phyloP scores from a whole-genome alignment of 2,797 vertebrate species.

The Coracias cyanogaster region DNA sequence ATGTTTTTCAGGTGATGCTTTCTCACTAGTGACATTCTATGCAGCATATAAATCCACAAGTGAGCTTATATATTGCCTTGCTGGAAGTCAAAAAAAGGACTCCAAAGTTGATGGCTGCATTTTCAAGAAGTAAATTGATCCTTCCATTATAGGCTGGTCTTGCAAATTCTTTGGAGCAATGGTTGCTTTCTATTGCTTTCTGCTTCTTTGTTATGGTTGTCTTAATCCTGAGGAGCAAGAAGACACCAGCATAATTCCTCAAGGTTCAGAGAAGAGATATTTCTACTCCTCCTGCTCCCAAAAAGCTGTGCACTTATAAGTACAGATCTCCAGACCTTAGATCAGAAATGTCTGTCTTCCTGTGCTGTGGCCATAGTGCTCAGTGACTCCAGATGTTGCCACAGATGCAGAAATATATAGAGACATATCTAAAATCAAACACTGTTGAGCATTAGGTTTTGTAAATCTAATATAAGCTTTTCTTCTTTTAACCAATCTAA shows the following conservation, averaged over 20 bases:
- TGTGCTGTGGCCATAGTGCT: background rate
- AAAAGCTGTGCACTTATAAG: background rate
- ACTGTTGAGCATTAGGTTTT: background rate
- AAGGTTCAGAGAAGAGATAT: background rate
- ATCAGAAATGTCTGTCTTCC: background rate
- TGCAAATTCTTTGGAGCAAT: background rate
- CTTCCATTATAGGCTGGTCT: background rate
- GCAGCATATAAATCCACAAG: background rate
- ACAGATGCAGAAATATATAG: background rate
- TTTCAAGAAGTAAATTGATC: background rate
- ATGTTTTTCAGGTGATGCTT: background rate
- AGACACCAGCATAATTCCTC: background rate
- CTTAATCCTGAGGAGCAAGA: background rate
- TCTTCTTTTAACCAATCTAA: background rate
- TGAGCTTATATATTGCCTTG: background rate
- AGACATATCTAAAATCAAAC: background rate
- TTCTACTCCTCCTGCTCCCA: background rate
- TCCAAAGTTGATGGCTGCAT: background rate
- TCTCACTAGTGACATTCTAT: background rate
- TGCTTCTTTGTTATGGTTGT: background rate
- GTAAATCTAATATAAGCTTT: background rate
- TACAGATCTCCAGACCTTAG: background rate
- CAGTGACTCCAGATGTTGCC: background rate
- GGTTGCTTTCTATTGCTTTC: background rate
- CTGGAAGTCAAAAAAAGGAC: background rate